Evolutionary conservation across 1,140 invertebrate genomes (phyloP).

Genomic region (Drosophila pectinifera): DNA sequence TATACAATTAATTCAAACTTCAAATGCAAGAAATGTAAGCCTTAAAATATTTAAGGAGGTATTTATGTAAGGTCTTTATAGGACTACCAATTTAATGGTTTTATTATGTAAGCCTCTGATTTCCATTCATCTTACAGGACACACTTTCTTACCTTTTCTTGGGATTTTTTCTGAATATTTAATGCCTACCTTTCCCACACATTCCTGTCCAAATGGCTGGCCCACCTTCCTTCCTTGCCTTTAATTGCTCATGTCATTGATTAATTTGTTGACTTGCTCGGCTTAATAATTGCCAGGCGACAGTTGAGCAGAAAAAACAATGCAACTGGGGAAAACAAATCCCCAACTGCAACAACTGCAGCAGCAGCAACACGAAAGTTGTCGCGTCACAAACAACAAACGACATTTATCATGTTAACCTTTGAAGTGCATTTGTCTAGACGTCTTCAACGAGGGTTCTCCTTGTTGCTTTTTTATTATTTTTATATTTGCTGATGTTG

Average conservation of each 20-base stretch:
- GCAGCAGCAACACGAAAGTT: constrained; percentile 70
- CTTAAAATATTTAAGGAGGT: too few relatives aligned
- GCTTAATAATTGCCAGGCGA: constrained; percentile 66
- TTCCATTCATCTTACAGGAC: neutral
- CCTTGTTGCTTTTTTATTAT: constrained; percentile 41
- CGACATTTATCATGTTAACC: constrained; percentile 84
- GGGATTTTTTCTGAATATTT: neutral
- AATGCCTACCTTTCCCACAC: neutral
- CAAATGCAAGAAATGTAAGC: too few relatives aligned
- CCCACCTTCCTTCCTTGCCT: constrained; percentile 11
- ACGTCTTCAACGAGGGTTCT: constrained; percentile 77
- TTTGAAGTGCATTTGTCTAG: constrained; percentile 84
- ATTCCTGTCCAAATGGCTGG: neutral
- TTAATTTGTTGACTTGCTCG: constrained; percentile 74
- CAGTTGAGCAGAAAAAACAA: constrained; percentile 36
- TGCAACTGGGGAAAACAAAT: constrained; percentile 46
- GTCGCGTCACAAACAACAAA: constrained; percentile 77
- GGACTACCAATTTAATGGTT: too few relatives aligned
- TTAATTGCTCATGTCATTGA: constrained; percentile 76
- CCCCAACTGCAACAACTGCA: constrained; percentile 52
- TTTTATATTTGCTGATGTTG: constrained; percentile 34
- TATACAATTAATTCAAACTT: neutral
- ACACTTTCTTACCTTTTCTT: neutral
- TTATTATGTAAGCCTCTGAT: too few relatives aligned
- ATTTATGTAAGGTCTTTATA: too few relatives aligned